Evolutionary conservation across 2,113 vertebrate genomes (phyloP), one percentile per base, ranked within the genome.

Genomic region (Myxocyprinus asiaticus): DNA sequence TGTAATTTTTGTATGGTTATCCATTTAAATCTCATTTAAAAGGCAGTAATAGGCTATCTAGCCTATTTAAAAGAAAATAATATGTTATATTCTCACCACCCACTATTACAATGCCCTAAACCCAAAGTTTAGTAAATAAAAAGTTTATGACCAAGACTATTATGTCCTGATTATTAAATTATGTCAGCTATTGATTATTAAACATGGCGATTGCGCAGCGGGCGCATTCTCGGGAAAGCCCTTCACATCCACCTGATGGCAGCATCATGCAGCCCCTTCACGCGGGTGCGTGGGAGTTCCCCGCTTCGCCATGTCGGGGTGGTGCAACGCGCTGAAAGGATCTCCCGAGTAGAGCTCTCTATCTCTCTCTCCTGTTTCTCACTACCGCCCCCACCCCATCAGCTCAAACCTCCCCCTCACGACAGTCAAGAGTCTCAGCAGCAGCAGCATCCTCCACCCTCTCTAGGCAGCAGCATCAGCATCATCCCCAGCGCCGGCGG

Each of bases 281-380:
- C 90, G 86, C 85, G 86, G 85, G 89, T 93, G 93, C 93, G 93
- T 94, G 91, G 93, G 93, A 94, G 93, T 94, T 94, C 92, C 93
- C 93, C 87, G 79, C 89, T 87, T 86, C 89, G 88, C 90, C 91
- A 90, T 90, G 88, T 92, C 88, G 85, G 87, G 85, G 87, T 88
- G 87, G 87, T 83, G 87, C 90, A 85, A 81, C 77, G 81, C 87
- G 72, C 85, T 77, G 58, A 78, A 78, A 85, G 88, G 83, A 80
- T 86, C 79, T 86, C 85, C 84, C 84, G 58, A 76, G 69, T n/a
- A 69, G 81, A 78, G 68, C 66, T 63, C 77, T 48, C 74, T 22
- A 70, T 65, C 75, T 33, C 22, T 33, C 22, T 33, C 22, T 33
- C 22, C 74, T 70, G 84, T 81, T 85, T 84, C 78, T 80, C 85